These are phyloP conservation scores for Drosophila kanekoi DNA, from an alignment of 2,888 invertebrate species.

Conservation along the genomic window DNA sequence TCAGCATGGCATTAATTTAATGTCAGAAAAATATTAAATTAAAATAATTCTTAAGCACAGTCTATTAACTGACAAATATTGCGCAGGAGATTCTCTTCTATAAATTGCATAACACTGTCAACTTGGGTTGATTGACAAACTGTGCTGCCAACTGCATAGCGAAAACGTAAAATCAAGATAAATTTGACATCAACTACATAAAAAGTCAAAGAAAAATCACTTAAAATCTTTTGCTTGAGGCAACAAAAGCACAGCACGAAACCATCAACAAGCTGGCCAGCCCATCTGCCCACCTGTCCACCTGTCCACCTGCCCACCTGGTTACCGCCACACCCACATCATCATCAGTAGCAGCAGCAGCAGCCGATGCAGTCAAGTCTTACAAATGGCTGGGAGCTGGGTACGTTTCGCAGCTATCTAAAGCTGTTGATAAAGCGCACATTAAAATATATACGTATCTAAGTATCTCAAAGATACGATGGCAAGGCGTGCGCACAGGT, in stretches of 20 bases:
- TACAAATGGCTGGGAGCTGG: constrained; percentile 54
- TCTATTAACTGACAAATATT: not conserved
- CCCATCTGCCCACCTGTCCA: constrained; percentile 22
- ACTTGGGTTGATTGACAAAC: constrained; percentile 37
- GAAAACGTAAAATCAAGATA: constrained; percentile 38
- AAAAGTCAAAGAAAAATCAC: constrained; percentile 59
- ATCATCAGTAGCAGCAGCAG: constrained; percentile 17
- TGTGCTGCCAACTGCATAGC: constrained; percentile 51
- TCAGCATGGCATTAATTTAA: too few species aligned
- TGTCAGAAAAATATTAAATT: not conserved
- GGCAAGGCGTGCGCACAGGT: constrained; percentile 38
- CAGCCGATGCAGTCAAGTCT: constrained; percentile 55
- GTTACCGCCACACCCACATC: constrained; percentile 40
- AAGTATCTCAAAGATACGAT: constrained; percentile 70
- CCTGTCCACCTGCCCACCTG: constrained; percentile 4
- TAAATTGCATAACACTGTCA: constrained; percentile 11
- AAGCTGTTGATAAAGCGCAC: constrained; percentile 78
- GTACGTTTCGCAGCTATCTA: constrained; percentile 52
- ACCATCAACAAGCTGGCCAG: constrained; percentile 43
- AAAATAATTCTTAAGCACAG: not conserved
- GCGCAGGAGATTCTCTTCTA: not conserved
- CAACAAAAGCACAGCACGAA: constrained; percentile 67
- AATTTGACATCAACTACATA: constrained; percentile 51
- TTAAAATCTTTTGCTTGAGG: constrained; percentile 57
- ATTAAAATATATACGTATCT: constrained; percentile 75